Percentiles rank a stretch among this genome's conserved stretches.
These are phyloP conservation scores for Archegozetes longisetosus DNA, from an alignment of 1,140 invertebrate species.

Conservation along the genomic window DNA sequence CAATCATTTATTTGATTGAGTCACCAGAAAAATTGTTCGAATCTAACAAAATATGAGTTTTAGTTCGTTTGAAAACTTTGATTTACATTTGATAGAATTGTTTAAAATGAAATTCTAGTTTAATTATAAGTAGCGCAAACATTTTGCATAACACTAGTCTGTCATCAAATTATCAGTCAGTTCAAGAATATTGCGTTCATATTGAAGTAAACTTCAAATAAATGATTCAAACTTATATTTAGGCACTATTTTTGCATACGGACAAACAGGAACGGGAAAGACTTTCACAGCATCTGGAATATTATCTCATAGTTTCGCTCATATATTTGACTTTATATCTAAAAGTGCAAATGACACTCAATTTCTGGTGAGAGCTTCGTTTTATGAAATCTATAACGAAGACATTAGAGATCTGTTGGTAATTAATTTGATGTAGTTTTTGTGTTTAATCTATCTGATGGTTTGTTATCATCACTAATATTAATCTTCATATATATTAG, in stretches of 20 bases:
- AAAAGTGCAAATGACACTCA: conserved; percentile 45
- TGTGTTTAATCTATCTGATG: too few relatives aligned
- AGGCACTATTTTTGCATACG: conserved; percentile 60
- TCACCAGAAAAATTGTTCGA: too few relatives aligned
- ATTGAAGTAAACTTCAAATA: not conserved
- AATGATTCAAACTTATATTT: too few relatives aligned
- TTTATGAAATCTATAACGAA: conserved; percentile 67
- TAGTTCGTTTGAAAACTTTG: too few relatives aligned
- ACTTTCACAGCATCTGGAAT: conserved; percentile 70
- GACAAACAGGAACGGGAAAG: conserved; percentile 60
- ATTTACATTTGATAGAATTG: not conserved
- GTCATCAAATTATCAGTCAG: too few relatives aligned
- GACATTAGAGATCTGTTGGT: conserved; percentile 56
- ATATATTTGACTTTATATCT: conserved; percentile 55
- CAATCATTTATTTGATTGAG: not conserved
- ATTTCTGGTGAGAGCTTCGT: conserved; percentile 55
- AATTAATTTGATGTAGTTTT: not conserved
- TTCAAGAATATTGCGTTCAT: not conserved
- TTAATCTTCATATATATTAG: too few relatives aligned
- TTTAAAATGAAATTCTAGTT: not conserved
- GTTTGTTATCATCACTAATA: too few relatives aligned
- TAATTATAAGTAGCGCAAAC: too few relatives aligned
- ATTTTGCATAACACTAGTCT: too few relatives aligned
- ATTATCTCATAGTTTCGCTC: conserved; percentile 59
- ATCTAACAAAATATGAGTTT: too few relatives aligned